Percentiles rank a stretch among this genome's conserved stretches.
phyloP scores from a whole-genome alignment of 2,888 invertebrate genomes.

The Lysandra coridon region DNA sequence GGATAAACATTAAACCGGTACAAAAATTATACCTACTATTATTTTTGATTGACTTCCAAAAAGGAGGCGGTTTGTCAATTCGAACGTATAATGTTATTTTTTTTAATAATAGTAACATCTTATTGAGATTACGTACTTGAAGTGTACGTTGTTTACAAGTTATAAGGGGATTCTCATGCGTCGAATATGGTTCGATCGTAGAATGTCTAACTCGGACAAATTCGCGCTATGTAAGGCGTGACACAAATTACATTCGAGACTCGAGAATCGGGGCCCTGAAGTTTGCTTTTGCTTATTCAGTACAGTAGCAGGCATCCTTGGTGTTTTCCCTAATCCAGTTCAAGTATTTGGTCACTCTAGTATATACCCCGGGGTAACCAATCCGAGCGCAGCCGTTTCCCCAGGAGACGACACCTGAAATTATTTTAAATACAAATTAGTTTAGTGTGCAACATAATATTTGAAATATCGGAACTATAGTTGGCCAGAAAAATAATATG shows the following conservation, averaged over 20 bases:
- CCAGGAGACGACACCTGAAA: conserved; percentile 90
- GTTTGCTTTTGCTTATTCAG: conserved; percentile 60
- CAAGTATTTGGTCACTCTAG: conserved; percentile 89
- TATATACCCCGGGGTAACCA: conserved; percentile 93
- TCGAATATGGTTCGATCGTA: too few species aligned
- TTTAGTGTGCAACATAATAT: neutral
- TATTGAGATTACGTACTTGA: neutral
- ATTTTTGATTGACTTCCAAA: neutral
- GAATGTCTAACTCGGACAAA: too few species aligned
- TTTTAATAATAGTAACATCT: neutral
- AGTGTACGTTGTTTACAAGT: neutral
- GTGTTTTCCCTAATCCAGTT: conserved; percentile 90
- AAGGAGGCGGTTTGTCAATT: neutral
- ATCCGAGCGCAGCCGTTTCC: conserved; percentile 93
- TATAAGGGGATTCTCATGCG: neutral
- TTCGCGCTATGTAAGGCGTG: too few species aligned
- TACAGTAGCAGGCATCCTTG: conserved; percentile 90
- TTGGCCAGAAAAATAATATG: too few species aligned
- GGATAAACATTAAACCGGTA: neutral
- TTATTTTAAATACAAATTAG: conserved; percentile 28
- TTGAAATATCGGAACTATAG: too few species aligned
- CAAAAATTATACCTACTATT: neutral
- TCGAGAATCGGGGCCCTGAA: neutral
- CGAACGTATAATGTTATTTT: neutral
- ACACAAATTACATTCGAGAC: too few species aligned